These are phyloP conservation scores for Myotis brandtii DNA, from an alignment of 2,113 vertebrate genomes.

Conservation along the genomic window DNA sequence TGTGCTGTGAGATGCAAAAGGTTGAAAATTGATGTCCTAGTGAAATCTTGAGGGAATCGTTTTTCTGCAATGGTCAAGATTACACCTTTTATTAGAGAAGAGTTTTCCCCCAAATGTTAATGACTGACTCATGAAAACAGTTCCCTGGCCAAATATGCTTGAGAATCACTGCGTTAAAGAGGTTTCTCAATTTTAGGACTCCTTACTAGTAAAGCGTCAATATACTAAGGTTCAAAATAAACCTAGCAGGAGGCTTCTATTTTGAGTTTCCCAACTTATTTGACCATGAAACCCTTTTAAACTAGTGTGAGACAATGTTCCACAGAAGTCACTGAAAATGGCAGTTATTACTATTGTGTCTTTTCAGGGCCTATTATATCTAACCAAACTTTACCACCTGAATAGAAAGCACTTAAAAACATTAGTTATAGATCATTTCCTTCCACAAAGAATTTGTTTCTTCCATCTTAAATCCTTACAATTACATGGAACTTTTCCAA, in stretches of 20 bases:
- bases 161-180: background rate
- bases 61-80: background rate
- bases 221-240: background rate
- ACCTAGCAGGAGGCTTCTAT: background rate
- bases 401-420: background rate
- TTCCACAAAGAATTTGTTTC: background rate
- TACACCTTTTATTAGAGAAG: background rate
- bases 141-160: background rate
- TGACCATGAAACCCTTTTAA: background rate
- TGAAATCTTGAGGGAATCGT: background rate
- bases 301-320: background rate
- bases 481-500: background rate
- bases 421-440: background rate
- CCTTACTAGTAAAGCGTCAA: background rate
- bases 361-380: background rate
- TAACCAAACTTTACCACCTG: slow-evolving; percentile 3
- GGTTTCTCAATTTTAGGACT: background rate
- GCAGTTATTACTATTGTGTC: background rate
- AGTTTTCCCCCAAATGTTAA: background rate
- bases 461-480: background rate
- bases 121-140: background rate
- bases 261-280: slow-evolving; percentile 36
- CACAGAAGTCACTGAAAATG: background rate
- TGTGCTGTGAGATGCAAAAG: background rate
- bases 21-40: background rate